Evolutionary conservation across 2,888 invertebrate genomes (phyloP), one percentile per base, ranked within the genome.

Genomic region (Pseudeuparius sepicola): DNA sequence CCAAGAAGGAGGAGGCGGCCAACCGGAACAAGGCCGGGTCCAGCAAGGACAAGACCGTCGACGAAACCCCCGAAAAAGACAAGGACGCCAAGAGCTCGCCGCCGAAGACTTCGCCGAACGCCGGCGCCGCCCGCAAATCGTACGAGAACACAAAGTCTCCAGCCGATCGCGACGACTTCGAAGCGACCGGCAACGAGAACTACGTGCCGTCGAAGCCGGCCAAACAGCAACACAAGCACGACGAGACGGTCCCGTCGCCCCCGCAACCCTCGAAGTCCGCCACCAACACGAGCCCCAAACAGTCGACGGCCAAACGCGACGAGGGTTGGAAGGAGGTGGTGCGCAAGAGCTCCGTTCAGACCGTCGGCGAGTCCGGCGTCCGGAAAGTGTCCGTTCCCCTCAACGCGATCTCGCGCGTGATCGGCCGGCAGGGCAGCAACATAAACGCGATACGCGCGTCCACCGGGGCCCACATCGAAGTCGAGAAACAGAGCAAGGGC

Each of bases 391-490:
- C 84, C 10, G 94, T 98, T 39, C 90, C 93, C 34, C 78, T 90
- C 14, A 85, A 85, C 60, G 94, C 93, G 27, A 96, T 97, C 42
- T 93, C 94, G 39, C 75, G 97, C 35, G 94, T 98, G 32, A 98
- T 98, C 55, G 97, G 97, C 1, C 79, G 97, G 51, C 93, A 88
- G 16, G 97, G 97, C 30, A 87, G 85, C 66, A 97, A 97, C 65
- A 96, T 98, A 54, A 98, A 98, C 66, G 92, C 96, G 7, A 96
- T 98, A 57, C 74, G 97, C 39, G 88, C 89, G 37, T 86, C 90
- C 33, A 96, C 97, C 16, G 93, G 94, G 39, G 97, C 97, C 4
- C 90, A 94, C 59, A 97, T 98, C 57, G 94, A 97, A 65, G 92
- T 97, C 14, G 97, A 97, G 63, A 97, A 97, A 63, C 93, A 94